phyloP scores from a whole-genome alignment of 2,113 vertebrate genomes.

The Lethenteron reissneri region DNA sequence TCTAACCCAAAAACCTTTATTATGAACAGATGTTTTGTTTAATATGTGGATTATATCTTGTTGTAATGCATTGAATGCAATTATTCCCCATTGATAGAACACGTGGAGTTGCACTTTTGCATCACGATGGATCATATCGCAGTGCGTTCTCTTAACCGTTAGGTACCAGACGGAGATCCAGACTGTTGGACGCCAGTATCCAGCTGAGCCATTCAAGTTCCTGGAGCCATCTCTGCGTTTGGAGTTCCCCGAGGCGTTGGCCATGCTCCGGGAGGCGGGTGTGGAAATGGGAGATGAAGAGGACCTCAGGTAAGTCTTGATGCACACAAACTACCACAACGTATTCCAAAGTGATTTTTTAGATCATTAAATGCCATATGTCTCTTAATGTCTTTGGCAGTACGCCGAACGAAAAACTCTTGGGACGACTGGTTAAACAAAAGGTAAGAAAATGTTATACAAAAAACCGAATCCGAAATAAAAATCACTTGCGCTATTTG shows the following conservation, averaged over 20 bases:
- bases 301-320: conserved; percentile 50
- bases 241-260: conserved; percentile 61
- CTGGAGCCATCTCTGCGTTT: conserved; percentile 83
- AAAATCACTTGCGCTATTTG: neutral
- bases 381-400: conserved; percentile 24
- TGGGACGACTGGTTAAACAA: conserved; percentile 83
- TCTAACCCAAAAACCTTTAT: too few relatives aligned
- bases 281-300: conserved; percentile 94
- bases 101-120: too few relatives aligned
- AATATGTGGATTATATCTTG: too few relatives aligned
- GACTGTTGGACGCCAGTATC: conserved; percentile 66
- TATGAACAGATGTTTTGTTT: too few relatives aligned
- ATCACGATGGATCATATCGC: too few relatives aligned
- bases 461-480: conserved; percentile 5
- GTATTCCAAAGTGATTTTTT: neutral
- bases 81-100: too few relatives aligned
- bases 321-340: too few relatives aligned
- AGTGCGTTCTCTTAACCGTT: neutral
- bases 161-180: conserved; percentile 94
- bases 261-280: conserved; percentile 69
- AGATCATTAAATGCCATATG: neutral
- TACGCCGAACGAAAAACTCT: conserved; percentile 86
- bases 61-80: too few relatives aligned
- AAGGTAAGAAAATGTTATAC: conserved; percentile 38
- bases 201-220: conserved; percentile 85